Evolutionary conservation across 2,888 invertebrate species (phyloP), one percentile per base, ranked within the genome.

Genomic region (Kryphioiulus occultus): DNA sequence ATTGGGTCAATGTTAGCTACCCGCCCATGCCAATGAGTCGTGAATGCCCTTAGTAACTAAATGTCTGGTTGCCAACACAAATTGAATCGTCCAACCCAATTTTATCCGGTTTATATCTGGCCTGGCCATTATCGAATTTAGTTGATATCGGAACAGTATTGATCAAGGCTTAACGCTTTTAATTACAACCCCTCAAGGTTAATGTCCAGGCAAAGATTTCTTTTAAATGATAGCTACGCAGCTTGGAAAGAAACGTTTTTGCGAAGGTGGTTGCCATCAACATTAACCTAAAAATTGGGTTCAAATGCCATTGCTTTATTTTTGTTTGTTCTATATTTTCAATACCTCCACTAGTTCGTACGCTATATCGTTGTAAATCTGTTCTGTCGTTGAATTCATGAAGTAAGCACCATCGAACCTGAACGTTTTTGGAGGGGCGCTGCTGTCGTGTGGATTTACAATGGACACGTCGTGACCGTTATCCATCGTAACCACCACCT

Each of bases 381-480:
- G 94, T 91, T 97, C 97, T 0, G 97, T 97, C n/a, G 94, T 94
- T 0, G 96, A 95, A 88, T 95, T 94, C 84, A 94, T 93, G 90
- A 94, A 95, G 91, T 97, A 98, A 0, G 95, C 95, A 44, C 96
- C 96, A 92, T 98, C 97, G 92, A 96, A 97, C 30, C 95, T 95
- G 92, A 96, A 96, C 10, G 92, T 93, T 92, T 95, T 95, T 0
- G 94, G 93, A 39, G 94, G 94, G 0, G 94, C 93, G 15, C 93
- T 92, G 12, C 92, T 92, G 90, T 95, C 95, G 86, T 92, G 92
- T 4, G 95, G 95, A 91, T 95, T 94, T 90, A 93, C 92, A 59
- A 94, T 92, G 53, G 92, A 91, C 90, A 93, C 95, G 91, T 93
- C 94, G 91, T 93, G 96, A 90, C 92, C 92, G 92, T 93, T 92